Conservation (phyloP, 2,888 invertebrate genomes). For the Perizoma flavofasciatum region DNA sequence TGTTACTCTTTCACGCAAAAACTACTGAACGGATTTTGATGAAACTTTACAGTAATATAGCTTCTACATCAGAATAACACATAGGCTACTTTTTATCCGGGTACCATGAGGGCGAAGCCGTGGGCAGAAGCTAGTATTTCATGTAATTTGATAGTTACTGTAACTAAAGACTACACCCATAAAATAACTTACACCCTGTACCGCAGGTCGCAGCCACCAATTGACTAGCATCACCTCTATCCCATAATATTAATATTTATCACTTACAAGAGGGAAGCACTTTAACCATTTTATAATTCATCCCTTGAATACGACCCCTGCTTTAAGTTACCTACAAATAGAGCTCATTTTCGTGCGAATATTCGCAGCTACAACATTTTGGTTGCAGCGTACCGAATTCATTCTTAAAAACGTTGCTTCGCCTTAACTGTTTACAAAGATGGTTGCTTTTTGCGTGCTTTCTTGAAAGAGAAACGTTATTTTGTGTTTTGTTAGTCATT, state of each 20-base stretch:
- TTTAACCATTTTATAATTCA: conserved; percentile 13
- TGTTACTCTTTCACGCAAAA: too few species aligned
- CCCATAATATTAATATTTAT: conserved; percentile 29
- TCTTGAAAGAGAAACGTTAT: background rate
- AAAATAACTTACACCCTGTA: conserved; percentile 20
- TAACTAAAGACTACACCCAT: too few species aligned
- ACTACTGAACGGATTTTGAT: too few species aligned
- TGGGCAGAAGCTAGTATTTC: too few species aligned
- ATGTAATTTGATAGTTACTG: too few species aligned
- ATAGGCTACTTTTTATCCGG: too few species aligned
- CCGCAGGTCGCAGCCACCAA: conserved; percentile 15
- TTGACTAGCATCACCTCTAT: conserved; percentile 28
- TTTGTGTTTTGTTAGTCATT: background rate
- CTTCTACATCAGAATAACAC: too few species aligned
- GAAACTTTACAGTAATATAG: too few species aligned
- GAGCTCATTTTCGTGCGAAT: background rate
- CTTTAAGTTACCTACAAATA: background rate
- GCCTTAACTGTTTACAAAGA: background rate
- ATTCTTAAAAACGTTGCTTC: background rate
- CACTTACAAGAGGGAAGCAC: conserved; percentile 12
- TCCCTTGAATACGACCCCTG: background rate
- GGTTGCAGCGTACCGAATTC: background rate
- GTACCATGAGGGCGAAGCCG: too few species aligned
- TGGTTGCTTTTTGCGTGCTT: background rate
- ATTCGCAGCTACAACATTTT: background rate